Base-by-base conservation (phyloP, 2,113 vertebrate species). In the Eudyptes chrysolophus region DNA sequence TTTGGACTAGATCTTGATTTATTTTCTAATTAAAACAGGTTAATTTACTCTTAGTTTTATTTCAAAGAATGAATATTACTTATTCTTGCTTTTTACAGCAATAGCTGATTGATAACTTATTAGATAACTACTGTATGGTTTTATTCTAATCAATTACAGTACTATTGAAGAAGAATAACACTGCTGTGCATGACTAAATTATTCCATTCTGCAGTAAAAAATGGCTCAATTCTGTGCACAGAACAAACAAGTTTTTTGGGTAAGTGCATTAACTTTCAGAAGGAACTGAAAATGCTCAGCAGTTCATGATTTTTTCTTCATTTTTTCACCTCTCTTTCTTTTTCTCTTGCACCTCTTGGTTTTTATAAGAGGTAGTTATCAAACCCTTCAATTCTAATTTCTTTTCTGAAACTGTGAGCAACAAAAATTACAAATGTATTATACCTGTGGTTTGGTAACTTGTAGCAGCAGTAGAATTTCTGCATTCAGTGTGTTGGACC, bases 1-100 rank as follows among this genome's bases (percentile, higher is more conserved):
- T 85, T 91, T 91, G 11, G 21, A n/a, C 10, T 84, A 69, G 25
- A 94, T 42, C n/a, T 64, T 92, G 48, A 94, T 92, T 96, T 97
- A 84, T 97, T 83, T 92, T 93, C 42, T 75, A 94, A 94, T 94
- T 97, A 76, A 81, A 93, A 14, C 44, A 94, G 27, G 48, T 42
- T 85, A 48, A 40, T 82, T 96, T 92, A 65, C 64, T 62, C n/a
- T 83, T 83, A 75, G 4, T 18, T 94, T 93, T 90, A 69, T 44
- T 95, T 92, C 64, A 6, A 71, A 79, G 16, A 95, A 93, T 88
- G 15, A 94, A 95, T 87, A 84, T 84, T 76, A 51, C 88, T 93
- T 96, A 76, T 85, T 6, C 11, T 51, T 54, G 11, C 15, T 36
- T 89, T 71, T 96, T 92, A 78, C 14, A 92, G 30, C 20, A 94